Evolutionary conservation across 2,113 vertebrate species (phyloP), one percentile per base, ranked within the genome.

Genomic region (Rhinolophus ferrumequinum): DNA sequence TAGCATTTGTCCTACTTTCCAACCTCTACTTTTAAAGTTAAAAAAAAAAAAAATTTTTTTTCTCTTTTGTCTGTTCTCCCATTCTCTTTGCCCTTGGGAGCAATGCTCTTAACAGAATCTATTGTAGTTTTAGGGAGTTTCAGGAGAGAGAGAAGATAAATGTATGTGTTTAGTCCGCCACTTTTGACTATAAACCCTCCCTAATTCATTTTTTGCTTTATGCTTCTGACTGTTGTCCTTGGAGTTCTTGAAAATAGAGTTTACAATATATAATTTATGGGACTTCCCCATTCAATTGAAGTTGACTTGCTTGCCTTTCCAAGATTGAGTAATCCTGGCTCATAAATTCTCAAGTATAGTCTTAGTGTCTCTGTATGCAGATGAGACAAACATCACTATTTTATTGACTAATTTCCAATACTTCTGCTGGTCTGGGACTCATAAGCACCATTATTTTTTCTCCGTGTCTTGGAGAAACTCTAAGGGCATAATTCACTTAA

Each of bases 191-290:
- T 13, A 88, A 69, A 60, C 41, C 47, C 10, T 54, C 38, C 64
- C 14, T 58, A 72, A 8, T n/a, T 52, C 26, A 5, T 93, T 76
- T 72, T 91, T 41, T 75, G 15, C 21, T 92, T 90, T 86, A 86
- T 90, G 38, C 70, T 89, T 91, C 79, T 83, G 19, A 92, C 62
- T 92, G 2, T 69, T 38, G 19, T 88, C n/a, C 19, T 15, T 18
- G 13, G 28, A 66, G 69, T 79, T 33, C 69, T 94, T 70, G 66
- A 93, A 97, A 90, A 54, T 56, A 33, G 35, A 77, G 60, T 94
- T 75, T 26, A 60, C 12, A 16, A 6, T 56, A 35, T 21, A 52
- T 1, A 38, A 26, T 24, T 81, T 60, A 70, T 92, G 62, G 67
- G 38, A n/a, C n/a, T 91, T 66, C 41, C 56, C 38, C 75, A 81